Percentiles rank a stretch among this genome's conserved stretches.
phyloP scores from a whole-genome alignment of 1,140 invertebrate species.

The Tyrophagus putrescentiae region DNA sequence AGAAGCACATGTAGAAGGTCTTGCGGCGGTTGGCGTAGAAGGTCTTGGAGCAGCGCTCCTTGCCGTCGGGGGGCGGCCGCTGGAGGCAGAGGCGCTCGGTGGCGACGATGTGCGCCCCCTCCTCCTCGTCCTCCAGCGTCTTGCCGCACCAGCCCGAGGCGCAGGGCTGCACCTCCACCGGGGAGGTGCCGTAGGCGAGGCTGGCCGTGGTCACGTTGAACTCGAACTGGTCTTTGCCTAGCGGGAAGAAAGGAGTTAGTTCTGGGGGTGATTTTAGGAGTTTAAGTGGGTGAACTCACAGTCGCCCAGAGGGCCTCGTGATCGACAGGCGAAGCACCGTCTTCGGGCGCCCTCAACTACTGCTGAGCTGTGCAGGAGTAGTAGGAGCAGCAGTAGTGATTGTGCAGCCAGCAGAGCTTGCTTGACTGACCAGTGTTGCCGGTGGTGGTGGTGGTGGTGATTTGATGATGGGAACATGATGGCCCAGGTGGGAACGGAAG shows the following conservation, averaged over 20 bases:
- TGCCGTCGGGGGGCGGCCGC: slow-evolving; percentile 63
- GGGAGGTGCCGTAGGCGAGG: slow-evolving; percentile 29
- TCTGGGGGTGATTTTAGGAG: neutral
- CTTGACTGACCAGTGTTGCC: too few species aligned
- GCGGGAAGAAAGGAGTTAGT: neutral
- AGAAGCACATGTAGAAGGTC: slow-evolving; percentile 68
- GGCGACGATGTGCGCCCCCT: slow-evolving; percentile 52
- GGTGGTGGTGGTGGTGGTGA: neutral
- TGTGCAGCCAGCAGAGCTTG: too few species aligned
- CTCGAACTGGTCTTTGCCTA: slow-evolving; percentile 54
- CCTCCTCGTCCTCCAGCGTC: slow-evolving; percentile 62
- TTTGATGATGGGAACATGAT: too few species aligned
- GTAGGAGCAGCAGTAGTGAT: too few species aligned
- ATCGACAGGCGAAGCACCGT: slow-evolving; percentile 63
- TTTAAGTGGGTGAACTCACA: slow-evolving; percentile 39
- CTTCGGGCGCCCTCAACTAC: slow-evolving; percentile 32
- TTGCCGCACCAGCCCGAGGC: slow-evolving; percentile 85
- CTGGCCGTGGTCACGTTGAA: slow-evolving; percentile 43
- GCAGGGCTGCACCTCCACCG: slow-evolving; percentile 60
- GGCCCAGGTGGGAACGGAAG: too few species aligned
- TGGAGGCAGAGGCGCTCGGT: slow-evolving; percentile 72
- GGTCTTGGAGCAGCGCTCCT: slow-evolving; percentile 72
- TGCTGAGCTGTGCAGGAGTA: too few species aligned
- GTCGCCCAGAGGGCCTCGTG: slow-evolving; percentile 64
- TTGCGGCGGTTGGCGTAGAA: slow-evolving; percentile 52